Evolutionary conservation across 2,888 invertebrate genomes (phyloP).

Genomic region (Drosophila kanekoi): DNA sequence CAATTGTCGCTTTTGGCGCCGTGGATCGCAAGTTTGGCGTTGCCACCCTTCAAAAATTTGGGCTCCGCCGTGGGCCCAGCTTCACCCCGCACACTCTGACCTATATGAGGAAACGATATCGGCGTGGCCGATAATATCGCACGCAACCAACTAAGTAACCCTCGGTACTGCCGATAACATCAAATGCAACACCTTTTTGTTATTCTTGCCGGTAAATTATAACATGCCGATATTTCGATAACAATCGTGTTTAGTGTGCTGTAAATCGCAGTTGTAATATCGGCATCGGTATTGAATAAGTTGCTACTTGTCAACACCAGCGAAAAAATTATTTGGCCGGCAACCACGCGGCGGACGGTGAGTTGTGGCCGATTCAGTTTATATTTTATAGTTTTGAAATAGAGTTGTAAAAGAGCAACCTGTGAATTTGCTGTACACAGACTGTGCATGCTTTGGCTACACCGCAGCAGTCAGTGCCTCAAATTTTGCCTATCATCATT

Average conservation of each 20-base stretch:
- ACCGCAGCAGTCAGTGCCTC: slow-evolving; percentile 36
- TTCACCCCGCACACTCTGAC: too few species aligned
- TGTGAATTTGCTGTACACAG: not conserved
- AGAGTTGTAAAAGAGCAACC: not conserved
- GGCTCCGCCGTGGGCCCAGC: too few species aligned
- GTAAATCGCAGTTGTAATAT: not conserved
- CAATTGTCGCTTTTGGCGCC: too few species aligned
- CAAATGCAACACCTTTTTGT: too few species aligned
- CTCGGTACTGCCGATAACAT: too few species aligned
- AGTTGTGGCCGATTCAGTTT: not conserved
- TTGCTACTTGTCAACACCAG: slow-evolving; percentile 12
- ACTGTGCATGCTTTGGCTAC: slow-evolving; percentile 38
- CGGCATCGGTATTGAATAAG: slow-evolving; percentile 11
- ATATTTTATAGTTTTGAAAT: not conserved
- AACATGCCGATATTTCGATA: slow-evolving; percentile 4
- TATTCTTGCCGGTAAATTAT: not conserved
- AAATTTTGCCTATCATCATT: slow-evolving; percentile 21
- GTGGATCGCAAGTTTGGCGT: too few species aligned
- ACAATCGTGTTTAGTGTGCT: not conserved
- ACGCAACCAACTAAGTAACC: too few species aligned
- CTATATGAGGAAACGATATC: too few species aligned
- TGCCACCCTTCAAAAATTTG: too few species aligned
- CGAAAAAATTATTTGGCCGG: slow-evolving; percentile 38
- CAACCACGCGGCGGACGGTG: slow-evolving; percentile 45
- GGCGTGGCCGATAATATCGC: too few species aligned